Conservation (phyloP, 2,797 vertebrate genomes). For the Vireo griseus region DNA sequence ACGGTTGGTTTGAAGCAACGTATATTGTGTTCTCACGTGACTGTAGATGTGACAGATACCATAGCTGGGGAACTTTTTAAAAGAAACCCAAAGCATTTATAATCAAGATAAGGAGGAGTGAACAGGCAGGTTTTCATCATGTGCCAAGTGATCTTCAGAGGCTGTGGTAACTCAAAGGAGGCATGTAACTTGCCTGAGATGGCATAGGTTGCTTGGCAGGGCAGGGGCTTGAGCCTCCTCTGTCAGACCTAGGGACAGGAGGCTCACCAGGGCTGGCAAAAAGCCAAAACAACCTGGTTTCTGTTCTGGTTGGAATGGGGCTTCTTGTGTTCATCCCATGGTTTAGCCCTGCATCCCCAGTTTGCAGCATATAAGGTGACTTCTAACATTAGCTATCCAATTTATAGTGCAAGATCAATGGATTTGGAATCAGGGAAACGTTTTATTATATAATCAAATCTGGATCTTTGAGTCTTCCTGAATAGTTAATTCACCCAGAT, state of each 20-base stretch:
- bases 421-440: neutral
- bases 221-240: neutral
- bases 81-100: neutral
- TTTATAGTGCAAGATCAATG: neutral
- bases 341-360: neutral
- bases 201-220: neutral
- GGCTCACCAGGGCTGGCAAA: neutral
- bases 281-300: fast-evolving
- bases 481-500: neutral
- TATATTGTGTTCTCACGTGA: neutral
- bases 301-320: neutral
- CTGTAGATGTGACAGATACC: neutral
- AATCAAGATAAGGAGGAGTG: neutral
- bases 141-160: neutral
- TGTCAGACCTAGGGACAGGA: neutral
- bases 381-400: neutral
- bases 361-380: neutral
- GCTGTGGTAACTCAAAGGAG: neutral
- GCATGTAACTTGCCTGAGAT: neutral
- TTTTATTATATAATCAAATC: neutral
- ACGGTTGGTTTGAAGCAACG: neutral
- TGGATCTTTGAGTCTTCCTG: neutral
- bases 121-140: neutral
- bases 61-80: neutral
- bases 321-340: neutral